Conservation (phyloP, 2,888 invertebrate species). For the Dryadula phaetusa region DNA sequence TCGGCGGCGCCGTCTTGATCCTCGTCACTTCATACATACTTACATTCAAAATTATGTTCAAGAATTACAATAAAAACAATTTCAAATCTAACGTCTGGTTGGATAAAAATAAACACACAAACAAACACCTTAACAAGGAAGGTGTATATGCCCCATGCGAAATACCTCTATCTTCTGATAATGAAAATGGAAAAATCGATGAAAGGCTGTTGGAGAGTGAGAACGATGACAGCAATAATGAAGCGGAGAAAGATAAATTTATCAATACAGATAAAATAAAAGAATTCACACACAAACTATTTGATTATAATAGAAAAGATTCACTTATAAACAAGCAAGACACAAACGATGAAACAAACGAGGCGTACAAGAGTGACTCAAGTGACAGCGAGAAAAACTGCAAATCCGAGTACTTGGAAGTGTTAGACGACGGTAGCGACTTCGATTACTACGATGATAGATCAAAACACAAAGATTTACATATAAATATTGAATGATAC, state of each 20-base stretch:
- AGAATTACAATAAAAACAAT: constrained; percentile 57
- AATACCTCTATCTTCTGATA: constrained; percentile 62
- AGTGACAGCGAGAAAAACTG: constrained; percentile 55
- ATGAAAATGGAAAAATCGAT: constrained; percentile 57
- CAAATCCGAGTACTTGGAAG: constrained; percentile 64
- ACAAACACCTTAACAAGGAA: constrained; percentile 47
- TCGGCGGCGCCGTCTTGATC: constrained; percentile 79
- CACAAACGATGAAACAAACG: constrained; percentile 51
- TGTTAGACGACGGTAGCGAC: constrained; percentile 74
- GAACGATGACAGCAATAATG: constrained; percentile 10
- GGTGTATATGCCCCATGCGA: constrained; percentile 73
- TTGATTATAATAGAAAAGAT: constrained; percentile 56
- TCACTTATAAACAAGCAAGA: constrained; percentile 56
- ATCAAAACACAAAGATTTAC: constrained; percentile 28
- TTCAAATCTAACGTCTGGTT: constrained; percentile 58
- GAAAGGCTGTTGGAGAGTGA: constrained; percentile 41
- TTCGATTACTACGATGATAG: constrained; percentile 53
- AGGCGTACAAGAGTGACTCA: constrained; percentile 60
- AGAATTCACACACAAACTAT: constrained; percentile 55
- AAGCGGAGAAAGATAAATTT: constrained; percentile 8
- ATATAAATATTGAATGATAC: constrained; percentile 36
- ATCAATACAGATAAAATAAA: constrained; percentile 54
- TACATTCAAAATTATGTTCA: constrained; percentile 77
- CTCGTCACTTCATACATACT: constrained; percentile 76
- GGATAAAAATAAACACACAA: constrained; percentile 49